Percentiles rank a stretch among this genome's conserved stretches.
phyloP scores from a whole-genome alignment of 2,113 vertebrate species.

The Sinocyclocheilus anophthalmus region DNA sequence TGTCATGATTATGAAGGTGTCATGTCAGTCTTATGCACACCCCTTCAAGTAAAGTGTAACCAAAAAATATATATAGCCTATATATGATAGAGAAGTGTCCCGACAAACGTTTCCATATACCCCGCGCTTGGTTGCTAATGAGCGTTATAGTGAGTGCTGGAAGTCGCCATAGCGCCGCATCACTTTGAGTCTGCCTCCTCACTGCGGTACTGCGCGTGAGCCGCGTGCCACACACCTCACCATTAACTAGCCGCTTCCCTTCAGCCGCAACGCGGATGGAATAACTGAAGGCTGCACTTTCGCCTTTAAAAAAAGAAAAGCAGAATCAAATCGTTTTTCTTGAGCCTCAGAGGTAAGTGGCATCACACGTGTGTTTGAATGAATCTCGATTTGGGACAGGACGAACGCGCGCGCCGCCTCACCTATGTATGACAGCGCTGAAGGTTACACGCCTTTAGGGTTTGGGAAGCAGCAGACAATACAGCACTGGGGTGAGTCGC shows the following conservation, averaged over 20 bases:
- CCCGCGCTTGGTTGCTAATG: too few relatives aligned
- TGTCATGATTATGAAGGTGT: too few relatives aligned
- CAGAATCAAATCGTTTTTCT: neutral
- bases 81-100: too few relatives aligned
- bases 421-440: neutral
- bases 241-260: neutral
- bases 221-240: neutral
- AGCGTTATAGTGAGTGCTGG: slow-evolving; percentile 43
- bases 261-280: neutral
- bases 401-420: neutral
- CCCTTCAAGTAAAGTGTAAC: too few relatives aligned
- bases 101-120: too few relatives aligned
- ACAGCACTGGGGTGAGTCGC: neutral
- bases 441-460: slow-evolving; percentile 3
- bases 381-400: slow-evolving; percentile 21
- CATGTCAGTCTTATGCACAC: too few relatives aligned
- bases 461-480: neutral
- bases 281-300: neutral
- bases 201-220: slow-evolving; percentile 56
- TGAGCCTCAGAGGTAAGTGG: slow-evolving; percentile 24
- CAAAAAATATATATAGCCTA: too few relatives aligned
- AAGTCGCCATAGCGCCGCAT: slow-evolving; percentile 37
- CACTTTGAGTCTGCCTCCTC: slow-evolving; percentile 27
- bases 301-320: slow-evolving; percentile 11
- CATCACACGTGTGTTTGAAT: neutral